A percentile compares a stretch with the other conserved stretches of the same genome.
phyloP scores from a whole-genome alignment of 1,140 invertebrate genomes.

The Battus philenor region DNA sequence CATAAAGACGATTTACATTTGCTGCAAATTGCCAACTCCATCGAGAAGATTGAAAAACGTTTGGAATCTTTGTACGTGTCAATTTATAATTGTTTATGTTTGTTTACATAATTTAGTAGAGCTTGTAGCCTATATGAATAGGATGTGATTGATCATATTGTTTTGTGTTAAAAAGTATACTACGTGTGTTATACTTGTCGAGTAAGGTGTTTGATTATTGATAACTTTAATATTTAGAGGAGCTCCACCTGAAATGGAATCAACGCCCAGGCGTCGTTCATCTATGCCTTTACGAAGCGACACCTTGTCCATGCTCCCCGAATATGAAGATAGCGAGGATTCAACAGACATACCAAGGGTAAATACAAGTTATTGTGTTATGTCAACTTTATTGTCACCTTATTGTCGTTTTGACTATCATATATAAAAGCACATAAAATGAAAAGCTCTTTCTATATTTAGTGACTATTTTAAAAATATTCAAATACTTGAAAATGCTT shows the following conservation, averaged over 20 bases:
- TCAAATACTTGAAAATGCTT: too few species aligned
- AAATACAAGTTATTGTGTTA: too few species aligned
- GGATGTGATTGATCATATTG: too few species aligned
- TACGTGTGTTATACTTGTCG: neutral
- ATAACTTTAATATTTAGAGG: conserved; percentile 27
- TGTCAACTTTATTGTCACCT: too few species aligned
- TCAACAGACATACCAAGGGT: conserved; percentile 54
- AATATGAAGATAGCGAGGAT: conserved; percentile 50
- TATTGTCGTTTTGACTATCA: too few species aligned
- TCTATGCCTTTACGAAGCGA: conserved; percentile 44
- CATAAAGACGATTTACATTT: conserved; percentile 90
- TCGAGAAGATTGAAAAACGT: conserved; percentile 86
- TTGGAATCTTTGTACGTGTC: conserved; percentile 86
- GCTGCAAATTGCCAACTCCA: conserved; percentile 86
- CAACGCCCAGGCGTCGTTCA: conserved; percentile 26
- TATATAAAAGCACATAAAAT: too few species aligned
- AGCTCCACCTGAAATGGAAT: conserved; percentile 36
- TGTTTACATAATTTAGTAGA: neutral
- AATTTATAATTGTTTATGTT: conserved; percentile 7
- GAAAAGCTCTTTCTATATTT: too few species aligned
- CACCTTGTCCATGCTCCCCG: conserved; percentile 36
- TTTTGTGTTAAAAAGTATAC: too few species aligned
- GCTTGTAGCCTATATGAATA: neutral
- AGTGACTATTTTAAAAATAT: too few species aligned
- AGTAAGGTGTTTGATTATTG: neutral